Evolutionary conservation across 2,797 vertebrate species (phyloP).

Genomic region (Percopsis omiscomaycus): DNA sequence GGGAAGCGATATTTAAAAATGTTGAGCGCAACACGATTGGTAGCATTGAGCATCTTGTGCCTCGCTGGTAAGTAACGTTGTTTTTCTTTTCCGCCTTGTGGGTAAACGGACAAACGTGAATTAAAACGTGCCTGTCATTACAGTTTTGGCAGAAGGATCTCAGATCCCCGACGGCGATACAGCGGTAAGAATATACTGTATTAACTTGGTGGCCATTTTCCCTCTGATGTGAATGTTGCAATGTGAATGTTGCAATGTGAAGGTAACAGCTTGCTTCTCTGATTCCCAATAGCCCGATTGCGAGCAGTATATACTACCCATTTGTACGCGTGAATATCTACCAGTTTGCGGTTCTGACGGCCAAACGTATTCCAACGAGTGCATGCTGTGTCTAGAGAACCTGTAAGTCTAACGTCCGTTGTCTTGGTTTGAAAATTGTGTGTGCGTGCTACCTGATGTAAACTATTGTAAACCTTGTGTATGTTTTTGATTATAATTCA

Average conservation of each 20-base stretch:
- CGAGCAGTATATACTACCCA: background rate
- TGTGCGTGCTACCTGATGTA: background rate
- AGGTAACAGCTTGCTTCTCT: background rate
- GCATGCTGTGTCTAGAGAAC: conserved; percentile 38
- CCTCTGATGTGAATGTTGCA: background rate
- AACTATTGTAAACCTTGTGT: too few species aligned
- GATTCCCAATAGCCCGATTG: conserved; percentile 34
- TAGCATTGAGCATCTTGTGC: conserved; percentile 12
- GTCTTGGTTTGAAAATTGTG: too few species aligned
- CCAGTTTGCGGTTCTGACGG: conserved; percentile 51
- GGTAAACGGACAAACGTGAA: background rate
- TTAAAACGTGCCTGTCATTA: background rate
- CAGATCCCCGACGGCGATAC: background rate
- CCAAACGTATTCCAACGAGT: conserved; percentile 38
- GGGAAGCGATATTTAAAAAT: background rate
- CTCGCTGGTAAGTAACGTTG: conserved; percentile 33
- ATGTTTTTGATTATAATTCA: background rate
- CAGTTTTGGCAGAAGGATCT: conserved; percentile 9
- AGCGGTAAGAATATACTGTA: conserved; percentile 3
- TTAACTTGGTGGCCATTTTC: background rate
- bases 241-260: background rate
- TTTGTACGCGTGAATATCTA: conserved; percentile 33
- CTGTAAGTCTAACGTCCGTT: background rate
- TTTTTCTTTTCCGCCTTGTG: background rate
- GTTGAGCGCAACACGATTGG: background rate